These are phyloP conservation scores for Argentina silus DNA, from an alignment of 2,797 vertebrate genomes.

Conservation along the genomic window DNA sequence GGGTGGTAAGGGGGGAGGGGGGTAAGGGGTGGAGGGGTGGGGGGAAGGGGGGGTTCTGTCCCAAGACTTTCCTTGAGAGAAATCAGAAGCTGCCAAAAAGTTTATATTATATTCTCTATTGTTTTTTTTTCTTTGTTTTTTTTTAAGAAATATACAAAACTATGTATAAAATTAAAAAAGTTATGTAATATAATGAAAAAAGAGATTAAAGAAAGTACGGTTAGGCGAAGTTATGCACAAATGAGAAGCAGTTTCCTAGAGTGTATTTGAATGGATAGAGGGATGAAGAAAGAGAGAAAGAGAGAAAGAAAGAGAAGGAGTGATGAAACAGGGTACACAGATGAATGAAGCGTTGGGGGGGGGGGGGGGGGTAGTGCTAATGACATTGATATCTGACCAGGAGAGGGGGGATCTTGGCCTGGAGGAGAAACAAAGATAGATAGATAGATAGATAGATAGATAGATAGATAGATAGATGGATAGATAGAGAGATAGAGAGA, in stretches of 20 bases:
- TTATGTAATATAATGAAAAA: slow-evolving; percentile 74
- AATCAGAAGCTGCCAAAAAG: slow-evolving; percentile 78
- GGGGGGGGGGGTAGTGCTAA: background rate
- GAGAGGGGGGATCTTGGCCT: background rate
- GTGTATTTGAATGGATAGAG: slow-evolving; percentile 27
- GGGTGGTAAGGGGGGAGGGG: slow-evolving; percentile 50
- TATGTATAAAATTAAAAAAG: slow-evolving; percentile 59
- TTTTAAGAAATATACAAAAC: slow-evolving; percentile 71
- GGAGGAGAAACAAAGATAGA: background rate
- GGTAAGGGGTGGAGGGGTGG: slow-evolving; percentile 56
- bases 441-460: slow-evolving; percentile 15
- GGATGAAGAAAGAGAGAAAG: slow-evolving; percentile 43
- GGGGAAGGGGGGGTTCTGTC: slow-evolving; percentile 36
- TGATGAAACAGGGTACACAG: slow-evolving; percentile 75
- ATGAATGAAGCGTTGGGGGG: slow-evolving; percentile 35
- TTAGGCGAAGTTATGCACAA: slow-evolving; percentile 57
- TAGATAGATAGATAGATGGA: no score
- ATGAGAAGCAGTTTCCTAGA: slow-evolving; percentile 38
- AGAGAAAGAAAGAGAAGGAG: slow-evolving; percentile 34
- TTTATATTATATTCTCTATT: slow-evolving; percentile 60
- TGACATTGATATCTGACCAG: background rate
- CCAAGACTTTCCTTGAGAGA: slow-evolving; percentile 58
- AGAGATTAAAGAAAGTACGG: slow-evolving; percentile 29
- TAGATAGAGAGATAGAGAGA: slow-evolving; percentile 6
- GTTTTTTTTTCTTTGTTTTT: slow-evolving; percentile 71